A percentile compares a stretch with the other conserved stretches of the same genome.
Evolutionary conservation across 2,797 vertebrate genomes (phyloP).

Genomic region (Pelobates cultripes): DNA sequence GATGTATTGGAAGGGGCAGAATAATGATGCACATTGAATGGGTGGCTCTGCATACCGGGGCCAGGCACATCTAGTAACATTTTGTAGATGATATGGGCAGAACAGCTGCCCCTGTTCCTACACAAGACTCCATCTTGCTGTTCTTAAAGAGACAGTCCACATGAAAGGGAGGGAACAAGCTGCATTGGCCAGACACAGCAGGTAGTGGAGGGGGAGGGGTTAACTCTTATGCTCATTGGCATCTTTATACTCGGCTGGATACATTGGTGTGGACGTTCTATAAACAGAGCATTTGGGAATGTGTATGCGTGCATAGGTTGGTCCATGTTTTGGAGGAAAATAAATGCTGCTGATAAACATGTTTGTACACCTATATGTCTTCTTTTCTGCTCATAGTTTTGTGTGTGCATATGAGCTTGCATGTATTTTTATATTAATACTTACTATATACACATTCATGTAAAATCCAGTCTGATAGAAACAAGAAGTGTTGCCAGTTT

Average conservation of each 20-base stretch:
- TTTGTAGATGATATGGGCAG: neutral
- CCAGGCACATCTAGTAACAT: neutral
- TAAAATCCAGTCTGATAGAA: too few species aligned
- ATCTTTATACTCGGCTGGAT: neutral
- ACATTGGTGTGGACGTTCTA: neutral
- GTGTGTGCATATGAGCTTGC: too few species aligned
- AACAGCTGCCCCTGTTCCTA: conserved; percentile 20
- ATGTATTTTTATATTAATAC: too few species aligned
- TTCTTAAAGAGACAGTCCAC: conserved; percentile 46
- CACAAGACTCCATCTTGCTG: conserved; percentile 44
- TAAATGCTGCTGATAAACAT: too few species aligned
- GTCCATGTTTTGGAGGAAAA: too few species aligned
- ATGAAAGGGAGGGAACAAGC: conserved; percentile 26
- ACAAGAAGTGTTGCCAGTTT: too few species aligned
- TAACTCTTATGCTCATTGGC: neutral
- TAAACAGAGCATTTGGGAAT: neutral
- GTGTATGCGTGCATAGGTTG: too few species aligned
- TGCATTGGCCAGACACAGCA: conserved; percentile 26
- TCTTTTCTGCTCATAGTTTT: too few species aligned
- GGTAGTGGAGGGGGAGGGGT: conserved; percentile 23
- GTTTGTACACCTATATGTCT: too few species aligned
- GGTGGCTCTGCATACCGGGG: neutral
- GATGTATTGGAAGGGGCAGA: too few species aligned
- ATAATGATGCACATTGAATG: neutral
- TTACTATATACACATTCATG: too few species aligned